Base-by-base conservation (phyloP, 2,888 invertebrate genomes). In the Microdon myrmicae region DNA sequence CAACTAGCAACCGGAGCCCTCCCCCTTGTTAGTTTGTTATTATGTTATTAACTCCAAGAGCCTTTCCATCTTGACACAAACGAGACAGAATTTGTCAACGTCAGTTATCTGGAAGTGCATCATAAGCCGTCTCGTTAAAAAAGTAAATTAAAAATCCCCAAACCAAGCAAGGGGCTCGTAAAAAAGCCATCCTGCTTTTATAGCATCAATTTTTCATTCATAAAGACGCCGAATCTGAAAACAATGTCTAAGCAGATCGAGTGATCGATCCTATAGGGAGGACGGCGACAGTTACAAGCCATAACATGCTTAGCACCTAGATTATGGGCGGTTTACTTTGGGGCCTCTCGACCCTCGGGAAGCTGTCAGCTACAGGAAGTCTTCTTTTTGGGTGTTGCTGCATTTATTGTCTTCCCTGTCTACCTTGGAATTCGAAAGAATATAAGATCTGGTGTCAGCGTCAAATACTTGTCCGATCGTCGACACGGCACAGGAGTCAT, bases 381-480 rank as follows among this genome's bases (percentile, higher is more conserved):
- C 22, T 55, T 55, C 48, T 29, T 34, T 9, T 26, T 13, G 22
- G 13, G 23, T 12, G 2, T 23, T 29, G 7, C 16, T 23, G 10
- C 26, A 26, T 31, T 9, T 17, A 31, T 13, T 12, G 17, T 22
- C 12, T 16, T 10, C 3, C 10, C 23, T 13, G 31, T 26, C 37
- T 41, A 12, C 25, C 34, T 54, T 48, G 38, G 19, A 51, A 56
- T 56, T 64, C 28, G 43, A 19, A 37, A 34, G 56, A 64, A n/a
- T n/a, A n/a, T n/a, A n/a, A n/a, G n/a, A n/a, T n/a, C n/a, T n/a
- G n/a, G n/a, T n/a, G n/a, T n/a, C n/a, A 58, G 43, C 51, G 47
- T 58, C 51, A 56, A 56, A 58, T 56, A 64, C 64, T 64, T 64
- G 64, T 64, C 64, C 64, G 58, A 58, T 56, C 47, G 39, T 58